Conservation (phyloP, 2,113 vertebrate species). For the Dasypus novemcinctus region DNA sequence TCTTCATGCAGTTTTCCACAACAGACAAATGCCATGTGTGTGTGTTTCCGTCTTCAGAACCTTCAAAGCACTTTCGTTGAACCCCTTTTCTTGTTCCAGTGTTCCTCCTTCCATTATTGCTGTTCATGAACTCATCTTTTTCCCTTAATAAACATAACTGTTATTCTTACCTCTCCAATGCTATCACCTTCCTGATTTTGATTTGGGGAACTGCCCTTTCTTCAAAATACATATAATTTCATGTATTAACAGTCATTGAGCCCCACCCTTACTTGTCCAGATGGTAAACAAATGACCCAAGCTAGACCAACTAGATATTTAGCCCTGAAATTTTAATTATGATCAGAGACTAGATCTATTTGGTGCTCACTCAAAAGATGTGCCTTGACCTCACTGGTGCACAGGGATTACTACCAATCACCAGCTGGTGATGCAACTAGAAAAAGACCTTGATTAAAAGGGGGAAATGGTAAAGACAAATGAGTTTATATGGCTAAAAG, state of each 20-base stretch:
- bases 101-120: background rate
- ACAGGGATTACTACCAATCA: too few relatives aligned
- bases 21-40: background rate
- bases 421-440: too few relatives aligned
- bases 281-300: background rate
- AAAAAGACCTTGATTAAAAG: too few relatives aligned
- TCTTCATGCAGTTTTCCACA: background rate
- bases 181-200: background rate
- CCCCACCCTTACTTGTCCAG: background rate
- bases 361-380: background rate
- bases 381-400: too few relatives aligned
- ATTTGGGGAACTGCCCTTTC: background rate
- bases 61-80: background rate
- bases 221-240: background rate
- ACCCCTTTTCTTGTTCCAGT: background rate
- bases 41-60: background rate
- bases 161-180: background rate
- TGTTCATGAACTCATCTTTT: background rate
- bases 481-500: too few relatives aligned
- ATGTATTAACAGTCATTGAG: background rate
- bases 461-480: too few relatives aligned
- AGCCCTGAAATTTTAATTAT: background rate
- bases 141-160: background rate
- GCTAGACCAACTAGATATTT: too few relatives aligned
- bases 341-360: background rate